Evolutionary conservation across 2,888 invertebrate genomes (phyloP).

Genomic region (Cheilosia impressa): DNA sequence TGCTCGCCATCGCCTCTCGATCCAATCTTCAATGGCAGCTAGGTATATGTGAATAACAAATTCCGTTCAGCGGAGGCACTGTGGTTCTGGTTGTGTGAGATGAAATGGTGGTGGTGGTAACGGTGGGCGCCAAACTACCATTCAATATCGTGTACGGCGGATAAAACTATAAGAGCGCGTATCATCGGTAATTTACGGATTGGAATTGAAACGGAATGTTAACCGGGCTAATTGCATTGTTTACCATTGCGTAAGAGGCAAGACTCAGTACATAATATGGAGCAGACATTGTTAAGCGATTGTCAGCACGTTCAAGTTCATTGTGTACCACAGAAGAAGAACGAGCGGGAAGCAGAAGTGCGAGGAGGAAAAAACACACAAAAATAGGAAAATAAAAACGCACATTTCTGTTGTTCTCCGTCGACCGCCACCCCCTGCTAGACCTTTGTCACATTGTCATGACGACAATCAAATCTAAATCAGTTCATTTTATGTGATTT

Average conservation of each 20-base stretch:
- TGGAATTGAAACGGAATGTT: slow-evolving; percentile 39
- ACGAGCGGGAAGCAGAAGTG: background rate
- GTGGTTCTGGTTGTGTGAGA: slow-evolving; percentile 3
- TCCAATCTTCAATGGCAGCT: slow-evolving; percentile 51
- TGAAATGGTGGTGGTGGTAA: background rate
- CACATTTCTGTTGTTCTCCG: slow-evolving; percentile 41
- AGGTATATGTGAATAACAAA: slow-evolving; percentile 18
- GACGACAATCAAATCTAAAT: slow-evolving; percentile 38
- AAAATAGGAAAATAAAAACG: slow-evolving; percentile 25
- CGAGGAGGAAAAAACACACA: background rate
- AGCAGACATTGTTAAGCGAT: slow-evolving; percentile 25
- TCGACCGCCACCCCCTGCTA: slow-evolving; percentile 13
- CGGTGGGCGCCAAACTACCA: slow-evolving; percentile 14
- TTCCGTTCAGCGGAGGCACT: slow-evolving; percentile 19
- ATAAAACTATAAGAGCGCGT: slow-evolving; percentile 21
- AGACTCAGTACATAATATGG: slow-evolving; percentile 12
- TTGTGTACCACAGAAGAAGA: slow-evolving; percentile 21
- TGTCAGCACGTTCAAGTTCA: slow-evolving; percentile 66
- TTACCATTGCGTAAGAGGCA: slow-evolving; percentile 58
- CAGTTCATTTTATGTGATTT: slow-evolving; percentile 25
- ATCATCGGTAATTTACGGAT: slow-evolving; percentile 38
- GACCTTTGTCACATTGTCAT: slow-evolving; percentile 23
- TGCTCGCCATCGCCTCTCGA: slow-evolving; percentile 45
- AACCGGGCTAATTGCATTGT: slow-evolving; percentile 40
- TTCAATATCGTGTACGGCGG: slow-evolving; percentile 15